Base-by-base conservation (phyloP, 2,797 vertebrate species). In the Ptychobarbus kaznakovi region DNA sequence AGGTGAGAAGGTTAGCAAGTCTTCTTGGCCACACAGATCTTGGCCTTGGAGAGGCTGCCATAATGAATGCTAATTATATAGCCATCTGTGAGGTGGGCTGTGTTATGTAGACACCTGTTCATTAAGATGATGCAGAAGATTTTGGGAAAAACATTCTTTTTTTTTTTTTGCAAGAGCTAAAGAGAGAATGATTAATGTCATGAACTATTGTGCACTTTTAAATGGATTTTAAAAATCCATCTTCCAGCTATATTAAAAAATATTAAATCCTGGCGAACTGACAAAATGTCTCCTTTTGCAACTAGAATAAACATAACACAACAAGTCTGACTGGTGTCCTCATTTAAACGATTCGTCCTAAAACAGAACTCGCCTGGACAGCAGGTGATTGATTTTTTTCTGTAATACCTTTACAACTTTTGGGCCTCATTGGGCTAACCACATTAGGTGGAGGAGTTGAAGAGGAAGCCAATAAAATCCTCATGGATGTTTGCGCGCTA, bases 41-140 rank as follows among this genome's bases (percentile, higher is more conserved):
- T 86, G 80, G 90, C 88, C 93, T 93, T 94, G 92, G 90, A 86
- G 88, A 92, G 93, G 92, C 93, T 92, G 92, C 93, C 93, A 94
- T 94, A 95, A 94, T 93, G 93, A 94, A 93, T 94, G 94, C 93
- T 95, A 95, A 95, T 95, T 95, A 95, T 92, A 86, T 90, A 87
- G 89, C 93, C 94, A 94, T 95, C 94, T 95, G 94, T 89, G 92
- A 91, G 93, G 92, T 93, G 92, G 93, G 89, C 93, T 86, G 92
- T 95, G 94, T 94, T 94, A 93, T 94, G 93, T 93, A 94, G 94
- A 95, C 94, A 95, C 94, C 94, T 95, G 93, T 95, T 95, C 93
- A 94, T 94, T 95, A 95, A 92, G 90, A 85, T 69, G 90, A 85
- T 89, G 84, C 90, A 91, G 91, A 92, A 70, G 72, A 88, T 86